A percentile compares a stretch with the other conserved stretches of the same genome.
Conservation (phyloP, 2,888 invertebrate genomes). For the Drosophila nr. medialis region DNA sequence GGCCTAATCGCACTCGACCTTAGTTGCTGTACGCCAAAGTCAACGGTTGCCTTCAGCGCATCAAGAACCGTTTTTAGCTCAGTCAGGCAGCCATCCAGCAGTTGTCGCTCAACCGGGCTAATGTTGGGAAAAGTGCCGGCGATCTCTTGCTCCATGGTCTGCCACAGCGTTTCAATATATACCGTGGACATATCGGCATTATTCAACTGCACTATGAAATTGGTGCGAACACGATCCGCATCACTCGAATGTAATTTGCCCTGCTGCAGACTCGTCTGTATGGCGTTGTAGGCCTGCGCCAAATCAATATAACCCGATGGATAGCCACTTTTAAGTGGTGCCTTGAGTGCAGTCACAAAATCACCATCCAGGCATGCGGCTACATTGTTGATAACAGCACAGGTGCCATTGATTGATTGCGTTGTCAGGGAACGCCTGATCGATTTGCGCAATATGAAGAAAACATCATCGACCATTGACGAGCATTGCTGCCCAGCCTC, state of each 20-base stretch:
- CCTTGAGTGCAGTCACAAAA: constrained; percentile 90
- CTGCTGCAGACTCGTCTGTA: constrained; percentile 92
- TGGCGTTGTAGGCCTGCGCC: constrained; percentile 92
- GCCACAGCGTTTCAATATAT: constrained; percentile 94
- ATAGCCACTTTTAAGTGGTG: constrained; percentile 90
- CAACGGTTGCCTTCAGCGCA: constrained; percentile 88
- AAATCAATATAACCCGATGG: constrained; percentile 91
- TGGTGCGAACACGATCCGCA: constrained; percentile 90
- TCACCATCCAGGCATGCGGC: constrained; percentile 94
- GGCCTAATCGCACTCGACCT: constrained; percentile 93
- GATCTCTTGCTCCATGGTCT: constrained; percentile 90
- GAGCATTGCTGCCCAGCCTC: constrained; percentile 92
- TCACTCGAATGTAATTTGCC: constrained; percentile 92
- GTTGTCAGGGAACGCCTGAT: constrained; percentile 96
- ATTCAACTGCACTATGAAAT: constrained; percentile 92
- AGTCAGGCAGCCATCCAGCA: constrained; percentile 90
- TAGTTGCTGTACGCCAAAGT: constrained; percentile 93
- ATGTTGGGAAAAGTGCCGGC: constrained; percentile 87
- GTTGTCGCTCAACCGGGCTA: constrained; percentile 88
- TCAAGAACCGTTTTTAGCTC: constrained; percentile 84
- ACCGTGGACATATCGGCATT: constrained; percentile 96
- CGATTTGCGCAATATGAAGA: constrained; percentile 98
- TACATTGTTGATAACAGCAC: constrained; percentile 98
- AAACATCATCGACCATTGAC: constrained; percentile 98
- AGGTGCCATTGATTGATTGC: constrained; percentile 97